Conservation (phyloP, 2,888 invertebrate species). For the Trachelus stipa region DNA sequence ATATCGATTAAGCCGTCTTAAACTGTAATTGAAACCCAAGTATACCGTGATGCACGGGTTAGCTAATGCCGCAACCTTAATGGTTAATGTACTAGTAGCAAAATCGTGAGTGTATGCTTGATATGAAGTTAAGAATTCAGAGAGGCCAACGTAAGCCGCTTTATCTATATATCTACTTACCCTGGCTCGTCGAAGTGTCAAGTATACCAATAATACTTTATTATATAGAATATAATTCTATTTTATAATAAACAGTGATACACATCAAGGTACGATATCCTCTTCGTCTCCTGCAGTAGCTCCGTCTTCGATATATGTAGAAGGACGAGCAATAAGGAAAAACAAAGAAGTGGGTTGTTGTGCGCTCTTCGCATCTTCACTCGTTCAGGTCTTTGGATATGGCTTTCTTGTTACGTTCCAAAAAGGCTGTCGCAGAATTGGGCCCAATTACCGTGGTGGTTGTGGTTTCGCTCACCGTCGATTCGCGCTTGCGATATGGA, state of each 20-base stretch:
- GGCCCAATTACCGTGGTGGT: constrained; percentile 75
- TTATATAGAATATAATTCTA: constrained; percentile 13
- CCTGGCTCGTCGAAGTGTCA: neutral
- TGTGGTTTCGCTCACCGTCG: constrained; percentile 82
- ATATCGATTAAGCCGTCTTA: neutral
- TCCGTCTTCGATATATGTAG: neutral
- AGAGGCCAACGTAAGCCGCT: neutral
- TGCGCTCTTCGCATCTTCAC: constrained; percentile 15
- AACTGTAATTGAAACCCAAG: no score
- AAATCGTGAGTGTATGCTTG: neutral
- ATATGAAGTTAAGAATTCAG: neutral
- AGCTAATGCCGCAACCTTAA: neutral
- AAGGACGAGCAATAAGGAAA: neutral
- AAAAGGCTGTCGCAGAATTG: constrained; percentile 54
- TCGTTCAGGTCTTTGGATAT: constrained; percentile 53
- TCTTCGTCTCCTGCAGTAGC: neutral
- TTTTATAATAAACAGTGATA: constrained; percentile 15
- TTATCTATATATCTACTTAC: neutral
- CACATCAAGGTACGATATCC: constrained; percentile 11
- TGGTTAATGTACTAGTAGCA: neutral
- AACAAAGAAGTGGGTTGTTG: neutral
- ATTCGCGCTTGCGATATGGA: constrained; percentile 78
- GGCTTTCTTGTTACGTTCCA: constrained; percentile 53
- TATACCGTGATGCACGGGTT: no score
- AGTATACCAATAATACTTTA: constrained; percentile 4